Evolutionary conservation across 2,797 vertebrate genomes (phyloP).

Genomic region (Picus viridis): DNA sequence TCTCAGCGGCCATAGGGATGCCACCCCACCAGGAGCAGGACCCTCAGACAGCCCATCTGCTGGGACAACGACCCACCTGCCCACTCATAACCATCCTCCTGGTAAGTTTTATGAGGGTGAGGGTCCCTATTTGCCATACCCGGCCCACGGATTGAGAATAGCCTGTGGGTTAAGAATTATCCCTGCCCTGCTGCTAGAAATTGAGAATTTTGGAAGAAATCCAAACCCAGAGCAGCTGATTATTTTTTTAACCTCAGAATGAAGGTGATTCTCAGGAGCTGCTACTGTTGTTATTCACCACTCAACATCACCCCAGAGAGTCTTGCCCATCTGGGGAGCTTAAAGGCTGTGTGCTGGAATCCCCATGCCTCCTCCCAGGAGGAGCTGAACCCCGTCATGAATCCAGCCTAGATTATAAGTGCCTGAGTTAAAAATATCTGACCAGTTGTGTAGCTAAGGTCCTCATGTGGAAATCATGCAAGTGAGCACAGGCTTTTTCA

Average conservation of each 20-base stretch:
- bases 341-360: fast-evolving
- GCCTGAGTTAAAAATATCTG: background rate
- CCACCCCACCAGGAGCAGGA: background rate
- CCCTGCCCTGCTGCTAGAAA: background rate
- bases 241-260: background rate
- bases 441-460: background rate
- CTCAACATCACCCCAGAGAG: background rate
- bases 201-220: background rate
- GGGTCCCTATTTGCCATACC: no score
- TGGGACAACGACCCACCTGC: background rate
- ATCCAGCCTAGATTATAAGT: background rate
- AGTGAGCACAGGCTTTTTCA: background rate
- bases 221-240: background rate
- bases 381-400: background rate
- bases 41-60: background rate
- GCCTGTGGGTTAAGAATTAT: background rate
- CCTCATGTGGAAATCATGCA: background rate
- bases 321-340: background rate
- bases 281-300: background rate
- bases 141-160: fast-evolving
- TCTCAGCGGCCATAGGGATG: background rate
- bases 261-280: background rate
- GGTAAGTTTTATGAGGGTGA: conserved; percentile 22
- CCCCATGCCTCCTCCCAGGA: background rate
- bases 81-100: background rate